A percentile compares a stretch with the other conserved stretches of the same genome.
phyloP scores from a whole-genome alignment of 2,113 vertebrate genomes.

The Ia io region DNA sequence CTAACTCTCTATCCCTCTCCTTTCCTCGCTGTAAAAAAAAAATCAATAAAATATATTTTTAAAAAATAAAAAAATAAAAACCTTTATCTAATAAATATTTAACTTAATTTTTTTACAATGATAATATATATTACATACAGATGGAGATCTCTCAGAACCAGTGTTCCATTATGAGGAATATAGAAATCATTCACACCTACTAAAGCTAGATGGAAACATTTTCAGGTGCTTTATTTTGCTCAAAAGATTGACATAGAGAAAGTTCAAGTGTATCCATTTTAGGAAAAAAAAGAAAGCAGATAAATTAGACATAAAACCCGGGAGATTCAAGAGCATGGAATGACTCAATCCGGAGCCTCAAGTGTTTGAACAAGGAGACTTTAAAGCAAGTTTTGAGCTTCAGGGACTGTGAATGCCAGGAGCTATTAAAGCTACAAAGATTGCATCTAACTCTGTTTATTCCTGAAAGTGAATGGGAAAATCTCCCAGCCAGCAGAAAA shows the following conservation, averaged over 20 bases:
- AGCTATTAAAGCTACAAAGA: slow-evolving; percentile 55
- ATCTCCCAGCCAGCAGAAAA: slow-evolving; percentile 47
- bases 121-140: background rate
- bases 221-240: background rate
- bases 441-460: slow-evolving; percentile 38
- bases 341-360: background rate
- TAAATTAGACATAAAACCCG: background rate
- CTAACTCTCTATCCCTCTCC: too few species aligned
- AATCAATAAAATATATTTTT: too few species aligned
- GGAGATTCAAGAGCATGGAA: background rate
- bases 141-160: background rate
- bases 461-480: slow-evolving; percentile 50
- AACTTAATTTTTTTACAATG: background rate
- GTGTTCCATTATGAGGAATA: background rate
- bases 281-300: background rate
- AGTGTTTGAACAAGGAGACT: slow-evolving; percentile 24
- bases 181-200: background rate
- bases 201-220: background rate
- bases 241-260: background rate
- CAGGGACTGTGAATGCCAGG: background rate
- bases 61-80: background rate
- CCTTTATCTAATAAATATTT: background rate
- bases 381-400: background rate
- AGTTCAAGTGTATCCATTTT: background rate
- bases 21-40: too few species aligned